phyloP scores from a whole-genome alignment of 2,113 vertebrate genomes.

The Oophaga pumilio region DNA sequence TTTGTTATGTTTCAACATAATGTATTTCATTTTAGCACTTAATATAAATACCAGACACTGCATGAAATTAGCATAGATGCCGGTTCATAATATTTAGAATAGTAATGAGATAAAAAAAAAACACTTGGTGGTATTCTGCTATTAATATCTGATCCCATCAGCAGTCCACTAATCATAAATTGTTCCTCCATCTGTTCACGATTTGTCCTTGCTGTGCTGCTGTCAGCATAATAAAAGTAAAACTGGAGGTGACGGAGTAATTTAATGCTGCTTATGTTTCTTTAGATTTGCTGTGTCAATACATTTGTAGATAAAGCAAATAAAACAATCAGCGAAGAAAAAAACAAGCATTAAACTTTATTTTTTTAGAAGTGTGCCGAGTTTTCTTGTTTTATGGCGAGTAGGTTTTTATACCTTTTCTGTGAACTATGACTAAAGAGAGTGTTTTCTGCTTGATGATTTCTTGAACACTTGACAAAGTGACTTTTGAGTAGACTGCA shows the following conservation, averaged over 20 bases:
- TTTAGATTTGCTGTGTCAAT: constrained; percentile 38
- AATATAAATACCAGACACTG: background rate
- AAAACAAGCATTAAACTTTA: constrained; percentile 24
- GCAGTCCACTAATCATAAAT: constrained; percentile 37
- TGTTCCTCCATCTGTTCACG: constrained; percentile 38
- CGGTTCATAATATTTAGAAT: background rate
- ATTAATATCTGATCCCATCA: constrained; percentile 45
- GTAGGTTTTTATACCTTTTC: background rate
- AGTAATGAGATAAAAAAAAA: constrained; percentile 1
- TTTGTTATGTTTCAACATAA: too few species aligned
- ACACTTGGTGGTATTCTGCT: background rate
- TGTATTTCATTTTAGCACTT: background rate
- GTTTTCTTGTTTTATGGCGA: background rate
- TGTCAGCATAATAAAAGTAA: constrained; percentile 43
- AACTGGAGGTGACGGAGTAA: constrained; percentile 26
- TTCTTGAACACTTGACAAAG: background rate
- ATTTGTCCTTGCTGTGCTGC: constrained; percentile 42
- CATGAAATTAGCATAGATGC: background rate
- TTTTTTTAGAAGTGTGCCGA: background rate
- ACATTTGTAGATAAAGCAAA: constrained; percentile 46
- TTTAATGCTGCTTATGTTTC: constrained; percentile 34
- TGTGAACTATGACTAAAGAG: background rate
- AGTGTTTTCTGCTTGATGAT: background rate
- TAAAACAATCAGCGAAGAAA: constrained; percentile 2
- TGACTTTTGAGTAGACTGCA: too few species aligned